These are phyloP conservation scores for Alca torda DNA, from an alignment of 2,797 vertebrate genomes.

Conservation along the genomic window DNA sequence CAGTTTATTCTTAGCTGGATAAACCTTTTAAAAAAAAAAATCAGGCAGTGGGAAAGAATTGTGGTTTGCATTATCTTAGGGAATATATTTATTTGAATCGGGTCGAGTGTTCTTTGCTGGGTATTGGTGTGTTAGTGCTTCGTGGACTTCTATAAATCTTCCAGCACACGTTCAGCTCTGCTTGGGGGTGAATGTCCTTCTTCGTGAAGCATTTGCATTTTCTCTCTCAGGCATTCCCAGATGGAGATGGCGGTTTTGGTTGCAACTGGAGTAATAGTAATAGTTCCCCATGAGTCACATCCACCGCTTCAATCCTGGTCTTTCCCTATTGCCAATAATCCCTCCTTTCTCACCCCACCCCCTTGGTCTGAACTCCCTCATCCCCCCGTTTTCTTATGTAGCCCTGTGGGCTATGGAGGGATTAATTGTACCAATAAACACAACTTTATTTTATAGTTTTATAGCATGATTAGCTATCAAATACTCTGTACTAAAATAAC, in stretches of 20 bases:
- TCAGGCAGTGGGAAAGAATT: not conserved
- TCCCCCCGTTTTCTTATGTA: slow-evolving; percentile 6
- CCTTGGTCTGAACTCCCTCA: not conserved
- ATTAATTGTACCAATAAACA: slow-evolving; percentile 74
- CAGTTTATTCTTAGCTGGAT: not conserved
- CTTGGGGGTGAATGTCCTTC: not conserved
- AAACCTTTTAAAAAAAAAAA: not conserved
- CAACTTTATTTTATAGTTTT: slow-evolving; percentile 66
- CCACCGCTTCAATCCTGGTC: not conserved
- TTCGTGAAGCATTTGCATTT: not conserved
- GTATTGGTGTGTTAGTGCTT: not conserved
- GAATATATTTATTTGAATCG: not conserved
- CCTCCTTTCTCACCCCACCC: not conserved
- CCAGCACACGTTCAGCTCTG: not conserved
- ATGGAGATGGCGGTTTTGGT: not conserved
- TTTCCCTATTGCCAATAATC: not conserved
- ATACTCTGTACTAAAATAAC: slow-evolving; percentile 63
- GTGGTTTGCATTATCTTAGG: not conserved
- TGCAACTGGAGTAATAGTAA: not conserved
- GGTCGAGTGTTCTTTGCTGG: not conserved
- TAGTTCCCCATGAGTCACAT: not conserved
- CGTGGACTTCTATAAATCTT: not conserved
- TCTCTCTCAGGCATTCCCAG: not conserved
- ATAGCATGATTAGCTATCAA: slow-evolving; percentile 66
- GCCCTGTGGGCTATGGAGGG: slow-evolving; percentile 44